These are phyloP conservation scores for Subacronicta megacephala DNA, from an alignment of 2,888 invertebrate genomes.

Conservation along the genomic window DNA sequence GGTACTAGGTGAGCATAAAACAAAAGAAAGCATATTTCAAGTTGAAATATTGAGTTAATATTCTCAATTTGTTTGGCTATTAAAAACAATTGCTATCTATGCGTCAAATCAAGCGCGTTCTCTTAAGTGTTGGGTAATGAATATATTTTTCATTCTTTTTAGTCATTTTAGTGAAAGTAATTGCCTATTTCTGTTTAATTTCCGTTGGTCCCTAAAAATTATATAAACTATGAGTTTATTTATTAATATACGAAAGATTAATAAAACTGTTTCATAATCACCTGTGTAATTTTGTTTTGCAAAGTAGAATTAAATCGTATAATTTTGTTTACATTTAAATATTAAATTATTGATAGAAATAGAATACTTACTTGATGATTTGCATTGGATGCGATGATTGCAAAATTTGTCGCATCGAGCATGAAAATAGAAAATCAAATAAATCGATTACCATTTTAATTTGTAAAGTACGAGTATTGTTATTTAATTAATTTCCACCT, in stretches of 20 bases:
- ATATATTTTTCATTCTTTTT: slow-evolving; percentile 32
- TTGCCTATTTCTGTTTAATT: slow-evolving; percentile 31
- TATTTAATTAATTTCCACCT: no score
- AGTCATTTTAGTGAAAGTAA: slow-evolving; percentile 45
- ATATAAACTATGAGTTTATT: slow-evolving; percentile 14
- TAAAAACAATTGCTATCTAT: slow-evolving; percentile 15
- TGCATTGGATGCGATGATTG: no score
- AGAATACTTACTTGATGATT: no score
- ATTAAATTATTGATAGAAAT: no score
- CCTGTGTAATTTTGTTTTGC: slow-evolving; percentile 7
- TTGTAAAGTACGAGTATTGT: no score
- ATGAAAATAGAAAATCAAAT: no score
- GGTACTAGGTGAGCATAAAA: slow-evolving; percentile 27
- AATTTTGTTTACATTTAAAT: no score
- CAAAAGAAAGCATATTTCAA: slow-evolving; percentile 40
- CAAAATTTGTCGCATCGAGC: no score
- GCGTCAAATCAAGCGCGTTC: slow-evolving; percentile 18
- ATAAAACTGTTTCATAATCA: slow-evolving; percentile 7
- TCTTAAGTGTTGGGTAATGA: slow-evolving; percentile 28
- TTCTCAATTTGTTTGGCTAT: slow-evolving; percentile 33
- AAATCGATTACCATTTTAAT: no score
- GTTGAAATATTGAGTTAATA: slow-evolving; percentile 28
- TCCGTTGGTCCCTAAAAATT: slow-evolving; percentile 26
- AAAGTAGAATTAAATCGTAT: slow-evolving; percentile 1
- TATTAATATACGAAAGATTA: slow-evolving; percentile 3